Evolutionary conservation across 2,113 vertebrate species (phyloP).

Genomic region (Trogon melanurus): DNA sequence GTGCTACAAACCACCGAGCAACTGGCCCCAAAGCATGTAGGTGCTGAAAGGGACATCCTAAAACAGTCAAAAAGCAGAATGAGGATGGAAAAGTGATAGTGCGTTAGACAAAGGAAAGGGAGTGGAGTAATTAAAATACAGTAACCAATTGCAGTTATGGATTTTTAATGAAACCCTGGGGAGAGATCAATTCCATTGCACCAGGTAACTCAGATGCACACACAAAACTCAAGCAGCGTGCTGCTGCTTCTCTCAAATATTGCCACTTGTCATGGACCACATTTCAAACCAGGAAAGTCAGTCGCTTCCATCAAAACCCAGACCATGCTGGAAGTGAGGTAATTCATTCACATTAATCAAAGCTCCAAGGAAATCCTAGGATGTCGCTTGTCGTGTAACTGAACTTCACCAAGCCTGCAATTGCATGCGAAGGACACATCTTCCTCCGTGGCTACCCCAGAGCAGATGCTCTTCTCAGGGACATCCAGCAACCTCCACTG

Average conservation of each 20-base stretch:
- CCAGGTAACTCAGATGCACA: neutral
- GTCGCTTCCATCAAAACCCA: neutral
- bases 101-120: neutral
- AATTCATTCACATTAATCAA: neutral
- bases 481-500: neutral
- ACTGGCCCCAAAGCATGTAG: neutral
- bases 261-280: neutral
- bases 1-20: neutral
- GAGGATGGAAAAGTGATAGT: neutral
- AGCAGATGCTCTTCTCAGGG: neutral
- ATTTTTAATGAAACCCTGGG: neutral
- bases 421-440: neutral
- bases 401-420: neutral
- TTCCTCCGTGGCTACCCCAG: neutral
- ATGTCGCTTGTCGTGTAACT: neutral
- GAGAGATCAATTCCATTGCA: neutral
- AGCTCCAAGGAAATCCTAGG: neutral
- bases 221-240: neutral
- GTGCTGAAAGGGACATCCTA: conserved; percentile 38
- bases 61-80: conserved; percentile 43
- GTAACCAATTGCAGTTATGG: neutral
- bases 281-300: neutral
- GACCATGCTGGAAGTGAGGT: neutral
- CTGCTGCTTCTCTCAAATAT: neutral
- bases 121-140: neutral